Conservation (phyloP, 2,888 invertebrate genomes). For the Orgyia antiqua region DNA sequence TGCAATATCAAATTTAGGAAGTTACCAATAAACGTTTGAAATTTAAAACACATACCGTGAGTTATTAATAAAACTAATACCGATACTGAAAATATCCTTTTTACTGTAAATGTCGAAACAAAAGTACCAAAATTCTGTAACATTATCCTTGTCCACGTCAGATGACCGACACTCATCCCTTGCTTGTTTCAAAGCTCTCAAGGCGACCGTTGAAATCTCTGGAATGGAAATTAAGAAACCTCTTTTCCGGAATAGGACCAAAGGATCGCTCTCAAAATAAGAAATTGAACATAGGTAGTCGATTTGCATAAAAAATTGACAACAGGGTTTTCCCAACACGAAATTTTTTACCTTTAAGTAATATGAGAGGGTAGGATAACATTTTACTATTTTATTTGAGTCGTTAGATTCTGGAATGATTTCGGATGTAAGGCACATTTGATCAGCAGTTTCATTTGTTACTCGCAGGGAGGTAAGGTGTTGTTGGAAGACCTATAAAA, state of each 20-base stretch:
- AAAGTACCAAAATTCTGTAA: conserved; percentile 10
- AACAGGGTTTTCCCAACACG: conserved; percentile 33
- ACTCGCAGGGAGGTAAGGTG: background rate
- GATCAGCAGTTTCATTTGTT: conserved; percentile 2
- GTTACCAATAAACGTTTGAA: too few species aligned
- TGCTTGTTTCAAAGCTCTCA: conserved; percentile 19
- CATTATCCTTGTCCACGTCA: conserved; percentile 8
- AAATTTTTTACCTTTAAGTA: conserved; percentile 21
- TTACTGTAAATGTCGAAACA: too few species aligned
- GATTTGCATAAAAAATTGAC: conserved; percentile 58
- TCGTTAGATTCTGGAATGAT: conserved; percentile 17
- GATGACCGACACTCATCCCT: conserved; percentile 12
- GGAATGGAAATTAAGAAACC: conserved; percentile 51
- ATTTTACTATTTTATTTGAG: conserved; percentile 22
- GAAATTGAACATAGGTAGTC: conserved; percentile 44
- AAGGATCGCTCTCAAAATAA: conserved; percentile 36
- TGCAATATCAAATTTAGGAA: too few species aligned
- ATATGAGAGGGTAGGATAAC: conserved; percentile 18
- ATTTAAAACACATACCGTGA: too few species aligned
- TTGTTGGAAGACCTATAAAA: conserved; percentile 1
- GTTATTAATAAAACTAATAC: too few species aligned
- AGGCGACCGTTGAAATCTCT: conserved; percentile 28
- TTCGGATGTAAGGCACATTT: conserved; percentile 10
- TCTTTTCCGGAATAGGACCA: conserved; percentile 26
- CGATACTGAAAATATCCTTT: too few species aligned